Conservation (phyloP, 2,797 vertebrate genomes). For the Pseudotriccus pelzelni region DNA sequence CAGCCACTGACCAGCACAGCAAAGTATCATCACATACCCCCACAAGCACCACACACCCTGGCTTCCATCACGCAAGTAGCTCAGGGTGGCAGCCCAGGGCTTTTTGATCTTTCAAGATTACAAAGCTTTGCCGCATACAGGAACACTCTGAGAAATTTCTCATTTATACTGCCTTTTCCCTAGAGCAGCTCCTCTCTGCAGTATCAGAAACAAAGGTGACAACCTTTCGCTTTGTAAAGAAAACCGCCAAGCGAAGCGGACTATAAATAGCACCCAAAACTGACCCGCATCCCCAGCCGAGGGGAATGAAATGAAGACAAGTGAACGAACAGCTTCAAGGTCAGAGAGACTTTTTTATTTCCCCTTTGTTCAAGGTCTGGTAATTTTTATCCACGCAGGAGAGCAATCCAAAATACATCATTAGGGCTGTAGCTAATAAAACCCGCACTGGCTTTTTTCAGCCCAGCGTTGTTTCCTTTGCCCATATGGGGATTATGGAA, state of each 20-base stretch:
- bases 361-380: constrained; percentile 54
- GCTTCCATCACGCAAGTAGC: background rate
- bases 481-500: background rate
- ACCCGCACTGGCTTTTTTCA: background rate
- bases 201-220: constrained; percentile 67
- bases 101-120: constrained; percentile 47
- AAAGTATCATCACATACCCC: background rate
- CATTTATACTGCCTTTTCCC: constrained; percentile 60
- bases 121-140: background rate
- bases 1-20: background rate
- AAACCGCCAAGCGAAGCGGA: constrained; percentile 14
- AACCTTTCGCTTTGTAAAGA: constrained; percentile 56
- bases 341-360: constrained; percentile 15
- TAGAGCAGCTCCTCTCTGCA: constrained; percentile 49
- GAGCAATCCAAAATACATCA: constrained; percentile 55
- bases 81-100: background rate
- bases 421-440: constrained; percentile 56
- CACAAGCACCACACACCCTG: background rate
- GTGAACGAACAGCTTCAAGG: constrained; percentile 61
- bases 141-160: constrained; percentile 36
- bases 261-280: constrained; percentile 69
- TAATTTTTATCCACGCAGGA: constrained; percentile 60
- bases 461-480: accelerated
- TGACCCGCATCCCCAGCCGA: constrained; percentile 41
- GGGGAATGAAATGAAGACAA: constrained; percentile 58